Base-by-base conservation (phyloP, 92 coral and sea anemone genomes). In the Zoanthus gigantus region DNA sequence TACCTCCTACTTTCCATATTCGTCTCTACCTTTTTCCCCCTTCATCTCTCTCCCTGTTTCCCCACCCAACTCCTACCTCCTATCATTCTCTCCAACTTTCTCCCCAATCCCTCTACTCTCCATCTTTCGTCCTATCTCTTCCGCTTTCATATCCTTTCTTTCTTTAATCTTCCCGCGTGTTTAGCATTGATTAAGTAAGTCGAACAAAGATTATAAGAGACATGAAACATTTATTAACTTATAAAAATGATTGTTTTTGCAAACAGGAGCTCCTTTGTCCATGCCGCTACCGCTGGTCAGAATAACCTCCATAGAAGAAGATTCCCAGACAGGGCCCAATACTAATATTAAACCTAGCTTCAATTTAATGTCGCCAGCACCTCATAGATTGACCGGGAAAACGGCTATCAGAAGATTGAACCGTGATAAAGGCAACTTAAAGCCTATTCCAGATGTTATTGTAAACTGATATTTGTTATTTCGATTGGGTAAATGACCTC, bases 211-310 rank as follows among this genome's bases (percentile, higher is more conserved):
- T 37, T 37, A 37, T 37, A 37, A n/a, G 4, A 7, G 31, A 63
- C 6, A 16, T 57, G 13, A 69, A 86, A 37, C 18, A 2, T 63
- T 31, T 23, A 61, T 17, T 7, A 13, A 15, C 52, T n/a, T 69
- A 34, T 69, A 32, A 69, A 15, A 7, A 1, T 9, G 30, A 53
- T 44, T 50, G 45, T 31, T 15, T 10, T 72, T 30, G 46, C 91
- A 78, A 52, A 50, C 75, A 96, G 99, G 99, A 44, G 99, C 99
- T 13, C 99, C 96, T 17, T 93, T 96, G 10, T 85, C 96, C 29
- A 90, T 91, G 86, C 99, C 98, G 15, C 86, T 96, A 76, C 96
- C 99, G 93, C 96, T 96, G 96, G 98, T 92, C 94, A 86, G 96
- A 84, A 96, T 94, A 76, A 96, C 94, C 45, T 93, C 82, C 46